phyloP scores from a whole-genome alignment of 64 coral and sea anemone genomes.

The Porites australiensis region DNA sequence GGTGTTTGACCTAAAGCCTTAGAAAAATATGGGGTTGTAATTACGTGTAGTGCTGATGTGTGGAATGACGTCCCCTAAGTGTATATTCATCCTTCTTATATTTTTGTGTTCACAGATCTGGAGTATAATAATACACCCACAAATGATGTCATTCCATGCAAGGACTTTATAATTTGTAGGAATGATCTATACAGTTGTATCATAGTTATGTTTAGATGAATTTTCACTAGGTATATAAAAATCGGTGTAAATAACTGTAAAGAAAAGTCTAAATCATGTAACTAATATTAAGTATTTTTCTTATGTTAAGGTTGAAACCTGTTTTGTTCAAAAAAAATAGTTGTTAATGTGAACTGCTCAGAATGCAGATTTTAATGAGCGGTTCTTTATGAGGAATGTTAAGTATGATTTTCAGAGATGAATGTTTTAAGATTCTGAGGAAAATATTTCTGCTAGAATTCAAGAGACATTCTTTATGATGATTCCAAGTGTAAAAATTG shows the following conservation, averaged over 20 bases:
- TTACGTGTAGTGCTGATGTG: too few species aligned
- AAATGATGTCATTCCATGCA: neutral
- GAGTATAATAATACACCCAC: neutral
- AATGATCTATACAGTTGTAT: too few species aligned
- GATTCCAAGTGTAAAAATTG: too few species aligned
- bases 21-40: too few species aligned
- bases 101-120: neutral
- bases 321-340: neutral
- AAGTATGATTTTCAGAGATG: neutral
- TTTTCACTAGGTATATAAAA: neutral
- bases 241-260: constrained; percentile 1
- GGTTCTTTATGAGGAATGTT: neutral
- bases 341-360: too few species aligned
- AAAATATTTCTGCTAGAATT: too few species aligned
- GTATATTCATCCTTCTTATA: neutral
- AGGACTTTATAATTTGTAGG: neutral
- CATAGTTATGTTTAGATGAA: too few species aligned
- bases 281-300: neutral
- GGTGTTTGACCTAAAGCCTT: too few species aligned
- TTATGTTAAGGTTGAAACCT: neutral
- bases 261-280: neutral
- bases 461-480: too few species aligned
- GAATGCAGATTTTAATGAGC: neutral
- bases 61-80: too few species aligned
- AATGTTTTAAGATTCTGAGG: too few species aligned